Evolutionary conservation across 1,140 invertebrate species (phyloP), one percentile per base, ranked within the genome.

Genomic region (Eubasilissa regina): DNA sequence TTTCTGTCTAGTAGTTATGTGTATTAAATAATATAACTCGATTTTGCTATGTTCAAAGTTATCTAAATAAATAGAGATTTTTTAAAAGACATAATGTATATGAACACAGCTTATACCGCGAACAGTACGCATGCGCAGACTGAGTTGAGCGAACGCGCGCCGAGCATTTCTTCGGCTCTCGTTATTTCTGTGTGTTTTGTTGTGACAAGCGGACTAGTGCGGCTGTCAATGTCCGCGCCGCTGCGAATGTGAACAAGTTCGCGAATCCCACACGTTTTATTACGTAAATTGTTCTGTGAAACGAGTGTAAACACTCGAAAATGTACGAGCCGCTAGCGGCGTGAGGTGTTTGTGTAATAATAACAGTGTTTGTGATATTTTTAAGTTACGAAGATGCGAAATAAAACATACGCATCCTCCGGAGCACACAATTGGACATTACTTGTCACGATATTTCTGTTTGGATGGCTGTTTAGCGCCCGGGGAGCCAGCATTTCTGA

Each of bases 321-420:
- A 76, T 64, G 58, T 58, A 12, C 43, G n/a, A 48, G 17, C 17
- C 13, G 17, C 48, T 19, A 19, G 25, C 17, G 8, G 9, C 13
- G 56, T 62, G 58, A 21, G 45, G 56, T 76, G 74, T 76, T 19
- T 48, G 45, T 58, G 47, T 8, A 12, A 44, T 44, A 75, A 75
- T 58, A 44, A 75, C 25, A 48, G 56, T 64, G 74, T 17, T 15
- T 64, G 56, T 62, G 56, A 11, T 62, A 64, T 47, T 75, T 64
- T 76, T 76, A 62, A 76, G 56, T 62, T 76, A 64, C 74, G 74
- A 76, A 76, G 58, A 75, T 75, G 72, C 72, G 72, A 62, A 76
- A 76, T 19, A 76, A 62, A n/a, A 76, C 47, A 64, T 45, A 48
- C 74, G 74, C 74, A 76, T 76, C 74, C 44, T 55, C 25, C 17